Conservation (phyloP, 2,888 invertebrate species). For the Drosophila paracracens region DNA sequence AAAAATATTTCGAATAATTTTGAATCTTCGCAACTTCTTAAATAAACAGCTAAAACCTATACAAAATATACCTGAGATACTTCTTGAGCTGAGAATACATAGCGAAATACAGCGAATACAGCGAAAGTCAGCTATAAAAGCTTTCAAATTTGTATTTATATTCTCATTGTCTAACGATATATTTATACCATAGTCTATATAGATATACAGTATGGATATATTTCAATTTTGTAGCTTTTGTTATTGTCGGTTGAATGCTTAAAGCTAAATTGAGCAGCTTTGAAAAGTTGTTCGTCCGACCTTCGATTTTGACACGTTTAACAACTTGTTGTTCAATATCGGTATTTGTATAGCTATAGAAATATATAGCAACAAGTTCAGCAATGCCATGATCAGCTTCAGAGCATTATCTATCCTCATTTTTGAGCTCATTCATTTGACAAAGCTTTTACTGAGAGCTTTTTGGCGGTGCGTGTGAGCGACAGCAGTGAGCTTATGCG, state of each 20-base stretch:
- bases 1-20: background rate
- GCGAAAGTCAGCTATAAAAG: background rate
- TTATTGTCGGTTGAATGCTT: conserved; percentile 8
- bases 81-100: background rate
- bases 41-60: background rate
- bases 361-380: conserved; percentile 7
- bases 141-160: background rate
- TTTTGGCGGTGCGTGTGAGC: conserved; percentile 4
- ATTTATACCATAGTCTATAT: conserved; percentile 6
- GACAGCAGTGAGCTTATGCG: background rate
- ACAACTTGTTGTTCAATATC: conserved; percentile 10
- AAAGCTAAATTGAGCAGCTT: conserved; percentile 8
- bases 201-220: background rate
- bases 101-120: too few relatives aligned
- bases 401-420: background rate
- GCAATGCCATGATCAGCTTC: conserved; percentile 6
- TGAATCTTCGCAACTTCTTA: background rate
- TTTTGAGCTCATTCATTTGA: background rate
- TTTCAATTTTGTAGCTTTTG: conserved; percentile 17
- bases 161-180: background rate
- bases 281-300: conserved; percentile 17
- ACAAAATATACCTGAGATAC: background rate
- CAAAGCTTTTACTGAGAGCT: conserved; percentile 16
- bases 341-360: conserved; percentile 1
- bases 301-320: conserved; percentile 17